Percentiles rank a stretch among this genome's conserved stretches.
These are phyloP conservation scores for Ophraella communa DNA, from an alignment of 2,888 invertebrate species.

Conservation along the genomic window DNA sequence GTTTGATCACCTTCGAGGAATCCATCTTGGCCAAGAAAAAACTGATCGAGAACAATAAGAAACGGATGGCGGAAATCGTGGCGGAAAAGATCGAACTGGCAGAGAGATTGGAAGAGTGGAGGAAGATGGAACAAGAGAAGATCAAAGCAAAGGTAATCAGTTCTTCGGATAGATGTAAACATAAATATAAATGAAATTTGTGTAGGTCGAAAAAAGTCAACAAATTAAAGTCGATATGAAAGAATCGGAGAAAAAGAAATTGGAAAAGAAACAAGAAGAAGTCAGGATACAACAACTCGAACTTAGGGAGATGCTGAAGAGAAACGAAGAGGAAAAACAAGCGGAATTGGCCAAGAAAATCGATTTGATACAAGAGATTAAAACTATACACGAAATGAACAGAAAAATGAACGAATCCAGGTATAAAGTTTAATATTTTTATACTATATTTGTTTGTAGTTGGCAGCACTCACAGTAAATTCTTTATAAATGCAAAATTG, in stretches of 20 bases:
- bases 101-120: constrained; percentile 64
- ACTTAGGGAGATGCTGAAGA: constrained; percentile 55
- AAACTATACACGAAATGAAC: constrained; percentile 54
- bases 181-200: background rate
- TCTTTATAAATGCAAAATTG: too few species aligned
- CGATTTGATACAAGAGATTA: constrained; percentile 58
- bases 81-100: constrained; percentile 62
- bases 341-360: constrained; percentile 56
- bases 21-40: constrained; percentile 66
- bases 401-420: constrained; percentile 46
- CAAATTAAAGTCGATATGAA: constrained; percentile 61
- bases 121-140: constrained; percentile 60
- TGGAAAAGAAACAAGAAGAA: constrained; percentile 64
- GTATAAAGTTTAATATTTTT: constrained; percentile 8
- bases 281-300: constrained; percentile 62
- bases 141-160: constrained; percentile 55
- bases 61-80: constrained; percentile 62
- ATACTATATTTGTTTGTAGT: too few species aligned
- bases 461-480: too few species aligned
- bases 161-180: background rate
- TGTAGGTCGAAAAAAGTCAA: constrained; percentile 59
- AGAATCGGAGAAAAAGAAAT: constrained; percentile 63
- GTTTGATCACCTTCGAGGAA: constrained; percentile 67
- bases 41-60: constrained; percentile 61
- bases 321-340: constrained; percentile 51